A percentile compares a stretch with the other conserved stretches of the same genome.
Evolutionary conservation across 1,140 invertebrate genomes (phyloP).

Genomic region (Drosophila rhopaloa): DNA sequence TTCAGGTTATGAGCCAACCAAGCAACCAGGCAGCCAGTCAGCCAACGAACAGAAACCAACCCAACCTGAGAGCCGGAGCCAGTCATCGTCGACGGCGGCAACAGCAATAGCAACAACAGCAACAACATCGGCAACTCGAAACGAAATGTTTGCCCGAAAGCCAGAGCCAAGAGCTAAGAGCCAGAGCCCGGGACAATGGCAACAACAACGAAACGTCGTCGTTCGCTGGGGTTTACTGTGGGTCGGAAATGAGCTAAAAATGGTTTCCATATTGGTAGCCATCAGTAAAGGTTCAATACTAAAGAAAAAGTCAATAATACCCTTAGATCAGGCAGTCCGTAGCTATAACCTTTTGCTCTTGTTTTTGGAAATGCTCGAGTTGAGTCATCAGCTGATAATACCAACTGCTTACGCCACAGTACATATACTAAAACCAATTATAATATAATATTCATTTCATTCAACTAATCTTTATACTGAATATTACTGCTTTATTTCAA

Average conservation of each 20-base stretch:
- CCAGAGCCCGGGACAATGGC: slow-evolving; percentile 52
- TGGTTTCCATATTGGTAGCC: not conserved
- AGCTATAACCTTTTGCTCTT: too few relatives aligned
- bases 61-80: slow-evolving; percentile 72
- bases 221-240: slow-evolving; percentile 59
- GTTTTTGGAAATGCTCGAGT: too few relatives aligned
- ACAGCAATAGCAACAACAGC: slow-evolving; percentile 25
- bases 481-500: too few relatives aligned
- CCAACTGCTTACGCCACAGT: too few relatives aligned
- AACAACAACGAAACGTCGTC: slow-evolving; percentile 59
- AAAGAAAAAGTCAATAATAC: too few relatives aligned
- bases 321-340: too few relatives aligned
- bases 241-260: not conserved
- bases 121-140: slow-evolving; percentile 40
- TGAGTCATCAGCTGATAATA: too few relatives aligned
- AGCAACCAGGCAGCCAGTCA: slow-evolving; percentile 30
- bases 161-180: slow-evolving; percentile 64
- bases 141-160: slow-evolving; percentile 78
- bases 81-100: slow-evolving; percentile 65
- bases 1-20: slow-evolving; percentile 80
- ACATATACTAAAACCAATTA: too few relatives aligned
- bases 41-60: slow-evolving; percentile 39
- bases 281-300: too few relatives aligned
- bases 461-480: too few relatives aligned
- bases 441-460: too few relatives aligned